Evolutionary conservation across 1,140 invertebrate genomes (phyloP).

Genomic region (Euwallacea similis): DNA sequence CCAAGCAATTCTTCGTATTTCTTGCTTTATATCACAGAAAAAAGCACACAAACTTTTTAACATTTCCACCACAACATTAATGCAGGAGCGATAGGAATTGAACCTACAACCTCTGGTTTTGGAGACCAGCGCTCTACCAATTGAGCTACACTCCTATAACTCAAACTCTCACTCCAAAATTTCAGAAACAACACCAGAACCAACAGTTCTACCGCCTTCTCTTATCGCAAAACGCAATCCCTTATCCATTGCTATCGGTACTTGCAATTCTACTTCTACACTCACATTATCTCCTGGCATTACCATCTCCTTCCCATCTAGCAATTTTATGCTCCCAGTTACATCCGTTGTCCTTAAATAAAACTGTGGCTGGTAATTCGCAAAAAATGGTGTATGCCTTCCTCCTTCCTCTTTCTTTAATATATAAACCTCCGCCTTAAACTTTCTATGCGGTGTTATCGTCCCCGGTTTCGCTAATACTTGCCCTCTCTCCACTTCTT

Average conservation of each 20-base stretch:
- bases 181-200: conserved; percentile 90
- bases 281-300: conserved; percentile 94
- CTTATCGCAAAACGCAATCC: conserved; percentile 91
- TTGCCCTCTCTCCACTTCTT: conserved; percentile 83
- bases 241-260: conserved; percentile 87
- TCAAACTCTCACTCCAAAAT: too few species aligned
- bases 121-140: too few species aligned
- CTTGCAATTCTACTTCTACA: conserved; percentile 70
- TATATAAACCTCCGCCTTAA: conserved; percentile 78
- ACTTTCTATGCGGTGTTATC: conserved; percentile 74
- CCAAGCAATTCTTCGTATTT: too few species aligned
- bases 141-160: too few species aligned
- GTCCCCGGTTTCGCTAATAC: conserved; percentile 86
- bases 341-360: conserved; percentile 94
- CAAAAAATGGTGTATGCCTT: conserved; percentile 75
- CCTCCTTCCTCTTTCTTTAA: conserved; percentile 86
- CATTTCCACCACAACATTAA: too few species aligned
- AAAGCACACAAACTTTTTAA: too few species aligned
- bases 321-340: conserved; percentile 70
- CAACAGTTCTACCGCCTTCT: conserved; percentile 76
- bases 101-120: too few species aligned
- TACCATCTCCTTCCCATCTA: conserved; percentile 79
- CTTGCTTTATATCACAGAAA: too few species aligned
- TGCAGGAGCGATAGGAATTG: too few species aligned
- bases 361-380: conserved; percentile 78